Evolutionary conservation across 2,888 invertebrate species (phyloP), one percentile per base, ranked within the genome.

Genomic region (Lepidocyrtoides sp.): DNA sequence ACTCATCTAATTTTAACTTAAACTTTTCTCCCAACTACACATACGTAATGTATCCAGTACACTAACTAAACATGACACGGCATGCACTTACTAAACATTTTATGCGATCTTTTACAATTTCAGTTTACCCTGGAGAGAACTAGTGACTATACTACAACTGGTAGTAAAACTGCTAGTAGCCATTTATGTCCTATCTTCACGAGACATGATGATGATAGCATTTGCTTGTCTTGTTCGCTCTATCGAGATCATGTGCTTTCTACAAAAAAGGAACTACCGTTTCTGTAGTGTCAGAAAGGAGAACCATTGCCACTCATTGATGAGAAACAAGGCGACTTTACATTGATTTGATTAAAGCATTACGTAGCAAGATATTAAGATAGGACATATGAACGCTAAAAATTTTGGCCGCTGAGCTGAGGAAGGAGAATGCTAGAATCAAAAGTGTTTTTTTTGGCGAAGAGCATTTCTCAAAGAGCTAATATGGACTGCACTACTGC

Each of bases 161-260:
- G 48, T 23, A 75, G 26, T 75, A 75, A 75, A 75, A 48, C 72
- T 75, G 48, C 5, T 75, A 75, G 44, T 75, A 48, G 12, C 48
- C 44, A 75, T 75, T 75, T 17, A 44, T 48, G 72, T 75, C 72
- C 72, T 75, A 75, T 75, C 48, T 75, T 75, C 29, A 14, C 12
- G n/a, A 14, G 32, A n/a, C 66, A 66, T 66, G 66, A 66, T 32
- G 4, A 66, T 66, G 66, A 66, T 32, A n/a, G n/a, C 7, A 54
- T 54, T 5, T 17, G n/a, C n/a, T n/a, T n/a, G n/a, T n/a, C n/a
- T n/a, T 48, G 72, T 75, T 41, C 72, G 44, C 72, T 5, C 41
- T 26, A 36, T 48, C 20, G 7, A 26, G 14, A 10, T 75, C 72
- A 57, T n/a, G 57, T 4, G 57, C 20, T 66, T 66, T 36, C 66